phyloP scores from a whole-genome alignment of 64 coral and sea anemone species.

The Astreopora myriophthalma region DNA sequence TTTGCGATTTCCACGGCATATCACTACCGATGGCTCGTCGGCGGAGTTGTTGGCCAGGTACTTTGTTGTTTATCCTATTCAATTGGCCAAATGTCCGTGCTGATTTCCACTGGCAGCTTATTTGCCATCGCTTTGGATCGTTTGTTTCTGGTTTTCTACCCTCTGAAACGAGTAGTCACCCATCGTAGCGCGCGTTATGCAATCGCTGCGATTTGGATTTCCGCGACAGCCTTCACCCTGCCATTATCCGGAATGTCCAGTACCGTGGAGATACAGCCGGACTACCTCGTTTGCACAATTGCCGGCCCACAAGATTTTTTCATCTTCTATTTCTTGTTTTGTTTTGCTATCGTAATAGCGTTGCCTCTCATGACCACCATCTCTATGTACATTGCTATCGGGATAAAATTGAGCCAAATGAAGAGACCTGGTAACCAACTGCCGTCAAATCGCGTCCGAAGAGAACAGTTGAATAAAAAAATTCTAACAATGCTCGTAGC shows the following conservation, averaged over 20 bases:
- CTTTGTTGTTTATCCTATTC: conserved; percentile 27
- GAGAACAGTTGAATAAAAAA: conserved; percentile 1
- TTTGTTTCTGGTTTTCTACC: conserved; percentile 55
- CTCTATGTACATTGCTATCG: conserved; percentile 39
- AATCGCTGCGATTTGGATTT: conserved; percentile 31
- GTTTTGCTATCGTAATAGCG: background rate
- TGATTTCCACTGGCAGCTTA: conserved; percentile 45
- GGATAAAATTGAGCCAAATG: conserved; percentile 29
- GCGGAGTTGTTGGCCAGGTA: background rate
- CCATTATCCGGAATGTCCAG: background rate
- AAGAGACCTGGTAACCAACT: conserved; percentile 27
- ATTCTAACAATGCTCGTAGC: conserved; percentile 22
- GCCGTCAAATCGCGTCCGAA: background rate
- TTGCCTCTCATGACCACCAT: background rate
- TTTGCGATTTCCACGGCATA: background rate
- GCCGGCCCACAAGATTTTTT: background rate
- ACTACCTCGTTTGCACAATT: background rate
- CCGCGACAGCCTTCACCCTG: background rate
- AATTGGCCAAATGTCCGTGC: background rate
- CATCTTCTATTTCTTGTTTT: background rate
- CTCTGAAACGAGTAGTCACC: background rate
- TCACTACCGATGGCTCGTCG: conserved; percentile 14
- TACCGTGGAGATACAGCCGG: background rate
- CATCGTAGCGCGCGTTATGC: background rate
- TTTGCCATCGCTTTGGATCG: conserved; percentile 44